Base-by-base conservation (phyloP, 2,888 invertebrate species). In the Spisula solida region DNA sequence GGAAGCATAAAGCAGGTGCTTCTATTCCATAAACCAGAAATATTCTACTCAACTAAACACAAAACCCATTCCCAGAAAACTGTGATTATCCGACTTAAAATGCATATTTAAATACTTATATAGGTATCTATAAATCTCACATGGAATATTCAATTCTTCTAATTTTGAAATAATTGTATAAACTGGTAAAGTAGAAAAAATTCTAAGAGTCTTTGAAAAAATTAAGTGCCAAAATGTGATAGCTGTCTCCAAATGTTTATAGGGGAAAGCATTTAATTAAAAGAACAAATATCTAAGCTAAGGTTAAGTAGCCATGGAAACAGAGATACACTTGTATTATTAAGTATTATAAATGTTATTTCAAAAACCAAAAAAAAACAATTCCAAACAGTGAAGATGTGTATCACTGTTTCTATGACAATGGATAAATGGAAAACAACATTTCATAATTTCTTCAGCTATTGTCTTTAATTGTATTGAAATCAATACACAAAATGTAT, bases 361-460 rank as follows among this genome's bases (percentile, higher is more conserved):
- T 25, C 60, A 66, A 25, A n/a, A 41, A 41, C 41, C 41, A 41
- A 41, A 41, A 5, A n/a, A 41, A 66, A 66, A 25, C 25, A 25
- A 12, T 66, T 34, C 18, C 31, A 75, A 75, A 16, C 34, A 75
- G 34, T 25, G 25, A 41, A 2, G n/a, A 66, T 66, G 10, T 25
- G n/a, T n/a, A 66, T 66, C 29, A 75, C 10, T 34, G 18, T 34
- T 75, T 75, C 75, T 31, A 75, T 75, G 75, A 14, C 75, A 75
- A 75, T 75, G 12, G 41, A 75, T 75, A 34, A n/a, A 25, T 25
- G 20, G 60, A 25, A 51, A 66, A 66, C 60, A 66, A n/a, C 10
- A 66, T 25, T 66, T 66, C 60, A 66, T 66, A 66, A 66, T 66
- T 66, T 25, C 60, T 66, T 66, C 60, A 66, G 60, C 60, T 66